Evolutionary conservation across 2,113 vertebrate genomes (phyloP).

Genomic region (Cyprinus carpio): DNA sequence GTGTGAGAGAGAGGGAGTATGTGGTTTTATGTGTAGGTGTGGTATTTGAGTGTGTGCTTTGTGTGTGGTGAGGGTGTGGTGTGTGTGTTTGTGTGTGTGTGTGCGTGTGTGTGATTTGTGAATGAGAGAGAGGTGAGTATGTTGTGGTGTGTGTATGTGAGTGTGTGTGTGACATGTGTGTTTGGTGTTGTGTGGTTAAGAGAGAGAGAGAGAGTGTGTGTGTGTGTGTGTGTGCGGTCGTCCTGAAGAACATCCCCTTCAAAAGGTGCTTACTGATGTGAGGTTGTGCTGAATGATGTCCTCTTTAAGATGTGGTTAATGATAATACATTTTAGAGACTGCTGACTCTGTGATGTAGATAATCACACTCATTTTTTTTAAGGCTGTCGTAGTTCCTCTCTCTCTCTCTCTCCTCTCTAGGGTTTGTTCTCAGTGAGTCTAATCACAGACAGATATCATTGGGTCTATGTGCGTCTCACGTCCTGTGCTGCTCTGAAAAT

Average conservation of each 20-base stretch:
- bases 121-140: too few relatives aligned
- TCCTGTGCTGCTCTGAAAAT: not conserved
- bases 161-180: not conserved
- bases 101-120: too few relatives aligned
- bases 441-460: not conserved
- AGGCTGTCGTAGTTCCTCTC: slow-evolving; percentile 5
- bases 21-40: too few relatives aligned
- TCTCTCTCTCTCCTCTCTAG: too few relatives aligned
- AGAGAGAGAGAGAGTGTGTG: not conserved
- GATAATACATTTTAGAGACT: slow-evolving; percentile 47
- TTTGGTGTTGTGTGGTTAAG: too few relatives aligned
- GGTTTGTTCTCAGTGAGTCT: not conserved
- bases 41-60: too few relatives aligned
- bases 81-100: too few relatives aligned
- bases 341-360: slow-evolving; percentile 56
- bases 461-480: not conserved
- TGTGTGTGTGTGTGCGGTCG: slow-evolving; percentile 22
- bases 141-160: not conserved
- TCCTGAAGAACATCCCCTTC: slow-evolving; percentile 33
- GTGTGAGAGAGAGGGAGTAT: too few relatives aligned
- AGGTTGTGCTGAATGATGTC: slow-evolving; percentile 14
- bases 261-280: not conserved
- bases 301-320: not conserved
- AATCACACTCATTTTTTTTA: slow-evolving; percentile 52
- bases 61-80: too few relatives aligned